Base-by-base conservation (phyloP, 2,888 invertebrate genomes). In the Chalcosyrphus nemorum region DNA sequence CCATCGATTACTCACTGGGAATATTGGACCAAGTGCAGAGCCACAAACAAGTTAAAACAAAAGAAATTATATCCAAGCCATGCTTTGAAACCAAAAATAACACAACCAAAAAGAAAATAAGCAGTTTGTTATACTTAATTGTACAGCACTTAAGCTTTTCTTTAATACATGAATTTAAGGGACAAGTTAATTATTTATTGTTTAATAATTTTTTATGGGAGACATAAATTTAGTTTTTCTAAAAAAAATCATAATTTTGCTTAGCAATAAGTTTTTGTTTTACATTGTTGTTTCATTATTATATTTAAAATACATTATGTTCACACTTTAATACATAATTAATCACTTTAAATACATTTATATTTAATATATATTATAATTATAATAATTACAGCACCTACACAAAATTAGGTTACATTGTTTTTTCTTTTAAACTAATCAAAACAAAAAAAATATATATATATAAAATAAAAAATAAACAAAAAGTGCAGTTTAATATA, bases 341-440 rank as follows among this genome's bases (percentile, higher is more conserved):
- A 84, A 84, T 80, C 74, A 84, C 74, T 80, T 80, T 84, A 74
- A 84, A 80, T 78, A 80, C 74, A 78, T 74, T 61, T 63, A 68
- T 77, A 77, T 65, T 61, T 84, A n/a, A 74, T 78, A 57, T 70
- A 84, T 29, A 29, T 29, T 32, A 38, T 78, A 80, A 80, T 84
- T 24, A 84, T 84, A 78, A 84, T 84, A 84, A 84, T 84, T 84
- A 84, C 84, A 84, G 84, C 84, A 84, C 84, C 84, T 84, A 80
- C 80, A 80, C 65, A 80, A 84, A 84, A 84, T 84, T 84, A 84
- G 80, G 84, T 84, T 59, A 45, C 24, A 54, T 63, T 54, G 56
- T 32, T 57, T 32, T 11, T 65, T 47, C 57, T 27, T 66, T 17
- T 43, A 35, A 61, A 77, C 56, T 61, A 56, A 38, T n/a, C n/a